These are phyloP conservation scores for Anisognathus igniventris DNA, from an alignment of 2,797 vertebrate species.

Conservation along the genomic window DNA sequence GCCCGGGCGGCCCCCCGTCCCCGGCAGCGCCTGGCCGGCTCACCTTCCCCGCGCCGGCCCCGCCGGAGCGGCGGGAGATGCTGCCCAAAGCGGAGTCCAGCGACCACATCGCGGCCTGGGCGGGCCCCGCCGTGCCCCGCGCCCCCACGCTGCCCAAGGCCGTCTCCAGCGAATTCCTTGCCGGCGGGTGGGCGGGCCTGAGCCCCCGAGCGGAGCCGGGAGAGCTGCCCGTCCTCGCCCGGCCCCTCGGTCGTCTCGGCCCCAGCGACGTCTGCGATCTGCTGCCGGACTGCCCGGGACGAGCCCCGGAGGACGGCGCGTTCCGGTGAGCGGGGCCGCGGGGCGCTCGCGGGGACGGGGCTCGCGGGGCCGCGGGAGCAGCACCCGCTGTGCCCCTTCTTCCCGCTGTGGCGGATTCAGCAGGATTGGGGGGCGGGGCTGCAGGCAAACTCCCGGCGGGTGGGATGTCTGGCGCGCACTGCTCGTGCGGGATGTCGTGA, in stretches of 20 bases:
- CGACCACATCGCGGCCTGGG: conserved; percentile 22
- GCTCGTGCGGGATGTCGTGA: accelerated
- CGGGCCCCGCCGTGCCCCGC: background rate
- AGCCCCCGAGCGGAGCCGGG: background rate
- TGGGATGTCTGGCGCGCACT: background rate
- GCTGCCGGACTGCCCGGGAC: conserved; percentile 9
- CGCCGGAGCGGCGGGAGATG: conserved; percentile 3
- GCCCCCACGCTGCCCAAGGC: conserved; percentile 33
- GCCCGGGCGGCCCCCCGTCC: conserved; percentile 37
- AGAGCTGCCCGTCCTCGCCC: background rate
- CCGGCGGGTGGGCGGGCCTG: background rate
- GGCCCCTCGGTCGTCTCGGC: background rate
- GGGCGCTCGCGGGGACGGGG: background rate
- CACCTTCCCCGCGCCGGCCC: background rate
- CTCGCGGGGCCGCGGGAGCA: background rate
- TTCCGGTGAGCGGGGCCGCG: conserved; percentile 68
- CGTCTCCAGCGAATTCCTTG: conserved; percentile 55
- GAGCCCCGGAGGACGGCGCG: background rate
- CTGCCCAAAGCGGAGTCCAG: conserved; percentile 59
- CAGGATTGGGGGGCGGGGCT: background rate
- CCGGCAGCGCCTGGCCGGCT: conserved; percentile 9
- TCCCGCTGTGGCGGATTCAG: background rate
- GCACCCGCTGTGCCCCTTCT: background rate
- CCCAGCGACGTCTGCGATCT: background rate
- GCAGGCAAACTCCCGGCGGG: accelerated